These are phyloP conservation scores for Etia nguti DNA, from an alignment of 2,113 vertebrate genomes.

Conservation along the genomic window DNA sequence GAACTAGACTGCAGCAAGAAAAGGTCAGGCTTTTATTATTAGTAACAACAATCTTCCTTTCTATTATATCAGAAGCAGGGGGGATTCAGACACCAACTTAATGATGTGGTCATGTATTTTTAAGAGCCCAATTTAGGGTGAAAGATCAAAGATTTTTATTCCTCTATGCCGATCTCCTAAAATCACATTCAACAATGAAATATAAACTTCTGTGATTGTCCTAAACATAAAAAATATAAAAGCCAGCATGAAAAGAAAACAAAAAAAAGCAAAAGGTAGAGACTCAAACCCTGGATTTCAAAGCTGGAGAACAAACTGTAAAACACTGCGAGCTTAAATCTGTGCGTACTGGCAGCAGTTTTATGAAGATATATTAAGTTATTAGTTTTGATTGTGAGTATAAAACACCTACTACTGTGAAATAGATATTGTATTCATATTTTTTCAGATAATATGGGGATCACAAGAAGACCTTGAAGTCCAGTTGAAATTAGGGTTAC, in stretches of 20 bases:
- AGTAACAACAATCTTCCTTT: constrained; percentile 29
- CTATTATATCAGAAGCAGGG: constrained; percentile 12
- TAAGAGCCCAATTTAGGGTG: background rate
- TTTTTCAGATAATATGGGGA: background rate
- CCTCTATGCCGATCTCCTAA: background rate
- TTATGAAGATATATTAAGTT: background rate
- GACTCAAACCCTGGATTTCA: background rate
- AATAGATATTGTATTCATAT: background rate
- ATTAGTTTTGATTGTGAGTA: background rate
- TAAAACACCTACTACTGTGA: background rate
- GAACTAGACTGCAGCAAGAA: constrained; percentile 26
- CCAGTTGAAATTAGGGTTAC: background rate
- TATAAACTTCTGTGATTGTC: background rate
- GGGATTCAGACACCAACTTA: constrained; percentile 10
- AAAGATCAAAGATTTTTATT: background rate
- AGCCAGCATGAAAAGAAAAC: rapidly evolving
- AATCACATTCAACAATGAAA: background rate
- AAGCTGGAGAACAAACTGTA: background rate
- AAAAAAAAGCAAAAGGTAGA: background rate
- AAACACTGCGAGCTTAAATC: background rate
- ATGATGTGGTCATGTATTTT: constrained; percentile 21
- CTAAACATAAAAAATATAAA: background rate
- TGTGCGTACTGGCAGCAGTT: background rate
- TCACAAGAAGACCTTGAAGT: background rate
- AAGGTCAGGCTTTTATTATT: constrained; percentile 60